Base-by-base conservation (phyloP, 1,140 invertebrate species). In the Neelides sp. region DNA sequence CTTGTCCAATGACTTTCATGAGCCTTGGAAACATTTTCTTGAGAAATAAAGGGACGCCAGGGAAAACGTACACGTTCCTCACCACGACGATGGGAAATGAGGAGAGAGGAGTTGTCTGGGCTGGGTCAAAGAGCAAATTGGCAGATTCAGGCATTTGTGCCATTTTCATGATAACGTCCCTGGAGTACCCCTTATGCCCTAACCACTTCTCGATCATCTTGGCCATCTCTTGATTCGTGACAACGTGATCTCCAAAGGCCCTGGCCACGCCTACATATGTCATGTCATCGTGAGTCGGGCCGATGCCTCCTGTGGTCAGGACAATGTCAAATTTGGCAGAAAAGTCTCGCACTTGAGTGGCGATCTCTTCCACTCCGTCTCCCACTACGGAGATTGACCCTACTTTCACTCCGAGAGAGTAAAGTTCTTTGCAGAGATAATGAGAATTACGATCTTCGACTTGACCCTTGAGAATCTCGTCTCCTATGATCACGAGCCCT, bases 381-480 rank as follows among this genome's bases (percentile, higher is more conserved):
- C 74, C 69, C 58, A 88, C 73, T 7, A 85, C 74, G 45, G 77
- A 75, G 56, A 88, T 78, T 75, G 80, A 75, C 51, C 69, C 64
- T 22, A 85, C 75, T 66, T 73, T 74, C 12, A 85, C 73, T 56
- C 82, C 83, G 54, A 75, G 67, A 23, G 72, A 64, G 60, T 78
- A 78, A 3, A 88, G 67, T 47, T 75, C 68, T 65, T 75, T 72
- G 48, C 75, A 75, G 4, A 85, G 67, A 61, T 78, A 85, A 54
- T 72, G 64, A 2, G 82, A 82, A 68, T 88, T 89, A 17, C 77
- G 78, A 62, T 89, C 85, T 34, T 63, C 66, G 4, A 80, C 77
- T 63, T 83, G 77, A 3, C 82, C 85, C 68, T 85, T 86, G n/a
- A 88, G 65, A 59, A 89, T 82, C 70, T 89, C 85, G 73, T 89